Evolutionary conservation across 92 coral and sea anemone genomes (phyloP), one percentile per base, ranked within the genome.

Genomic region (Zoanthus solanderi): DNA sequence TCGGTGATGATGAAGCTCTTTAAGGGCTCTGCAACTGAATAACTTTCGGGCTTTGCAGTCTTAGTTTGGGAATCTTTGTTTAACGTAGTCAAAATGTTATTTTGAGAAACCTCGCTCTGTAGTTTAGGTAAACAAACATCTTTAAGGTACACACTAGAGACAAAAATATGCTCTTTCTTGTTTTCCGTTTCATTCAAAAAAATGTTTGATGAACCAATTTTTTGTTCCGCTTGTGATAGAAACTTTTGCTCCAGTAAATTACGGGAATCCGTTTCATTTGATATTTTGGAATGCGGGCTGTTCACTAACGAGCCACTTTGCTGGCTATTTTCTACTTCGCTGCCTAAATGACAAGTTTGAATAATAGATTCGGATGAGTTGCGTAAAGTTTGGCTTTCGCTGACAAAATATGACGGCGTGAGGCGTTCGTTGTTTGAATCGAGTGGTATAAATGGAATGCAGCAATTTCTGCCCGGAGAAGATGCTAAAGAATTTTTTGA

Each of bases 381-480:
- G 63, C 9, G 44, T 15, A 95, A 87, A 72, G 96, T 91, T 95
- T 93, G 96, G 83, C 91, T 93, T 89, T 79, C 71, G 60, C 63
- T 34, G 78, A 92, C 89, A 73, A 79, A 78, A 7, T 90, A 76
- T 52, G 75, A 56, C 76, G 53, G 87, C 13, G 58, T 34, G 29
- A 18, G 66, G 47, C 82, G 30, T 63, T 5, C 92, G 91, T 93
- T 91, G 92, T 91, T 88, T 57, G 90, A 69, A 29, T 92, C 94
- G 88, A 92, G 93, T 37, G 98, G 96, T 58, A 95, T 93, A 78
- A 93, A 91, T 28, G 93, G 89, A 81, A 89, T 84, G 13, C 94
- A 86, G 30, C 94, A 85, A 82, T 87, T 89, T 15, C 91, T 89
- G 50, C 91, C 92, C 17, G 81, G 47, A 29, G 79, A 84, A 29